Evolutionary conservation across 1,140 invertebrate genomes (phyloP).

Genomic region (Piezodorus guildinii): DNA sequence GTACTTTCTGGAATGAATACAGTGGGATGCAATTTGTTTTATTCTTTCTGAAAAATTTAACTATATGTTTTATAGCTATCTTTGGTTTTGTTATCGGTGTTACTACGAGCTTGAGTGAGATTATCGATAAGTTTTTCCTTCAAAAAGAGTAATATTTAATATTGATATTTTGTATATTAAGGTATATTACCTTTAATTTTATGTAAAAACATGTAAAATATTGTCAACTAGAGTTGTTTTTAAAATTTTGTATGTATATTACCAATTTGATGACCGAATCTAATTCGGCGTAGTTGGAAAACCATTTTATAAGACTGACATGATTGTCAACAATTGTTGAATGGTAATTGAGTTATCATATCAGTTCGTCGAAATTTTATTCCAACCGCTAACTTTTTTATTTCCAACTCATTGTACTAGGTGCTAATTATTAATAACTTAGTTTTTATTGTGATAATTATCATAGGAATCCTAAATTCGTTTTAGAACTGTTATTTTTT

Average conservation of each 20-base stretch:
- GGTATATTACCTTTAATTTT: no score
- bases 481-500: no score
- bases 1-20: slow-evolving; percentile 48
- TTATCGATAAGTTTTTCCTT: slow-evolving; percentile 35
- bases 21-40: slow-evolving; percentile 33
- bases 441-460: background rate
- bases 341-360: background rate
- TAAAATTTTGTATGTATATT: no score
- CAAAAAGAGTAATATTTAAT: background rate
- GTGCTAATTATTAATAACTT: background rate
- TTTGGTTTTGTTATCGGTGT: slow-evolving; percentile 59
- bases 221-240: no score
- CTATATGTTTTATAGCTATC: slow-evolving; percentile 44
- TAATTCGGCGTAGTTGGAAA: slow-evolving; percentile 5
- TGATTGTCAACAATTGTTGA: background rate
- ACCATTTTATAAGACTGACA: slow-evolving; percentile 15
- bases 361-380: background rate
- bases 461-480: background rate
- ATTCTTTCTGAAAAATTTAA: slow-evolving; percentile 47
- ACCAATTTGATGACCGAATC: background rate
- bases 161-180: no score
- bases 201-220: no score
- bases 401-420: background rate
- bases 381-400: background rate
- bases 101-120: slow-evolving; percentile 50